phyloP scores from a whole-genome alignment of 2,113 vertebrate genomes.

The Corvus hawaiiensis region DNA sequence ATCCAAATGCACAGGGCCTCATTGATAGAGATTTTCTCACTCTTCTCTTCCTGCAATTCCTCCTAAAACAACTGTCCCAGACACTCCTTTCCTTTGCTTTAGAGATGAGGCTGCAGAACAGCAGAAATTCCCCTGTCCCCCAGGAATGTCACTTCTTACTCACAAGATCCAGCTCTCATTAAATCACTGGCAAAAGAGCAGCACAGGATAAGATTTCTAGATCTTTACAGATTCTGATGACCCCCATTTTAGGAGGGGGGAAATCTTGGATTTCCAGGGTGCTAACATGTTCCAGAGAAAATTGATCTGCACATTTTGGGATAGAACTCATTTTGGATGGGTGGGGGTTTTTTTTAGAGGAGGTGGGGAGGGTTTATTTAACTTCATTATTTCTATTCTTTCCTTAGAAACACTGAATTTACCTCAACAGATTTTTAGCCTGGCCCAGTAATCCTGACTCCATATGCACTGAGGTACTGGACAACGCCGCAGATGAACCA shows the following conservation, averaged over 20 bases:
- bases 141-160: not conserved
- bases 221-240: not conserved
- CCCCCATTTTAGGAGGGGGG: not conserved
- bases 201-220: not conserved
- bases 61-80: not conserved
- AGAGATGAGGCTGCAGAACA: not conserved
- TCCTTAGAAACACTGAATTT: not conserved
- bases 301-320: not conserved
- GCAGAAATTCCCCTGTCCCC: not conserved
- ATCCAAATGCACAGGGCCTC: not conserved
- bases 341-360: rapidly evolving
- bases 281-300: rapidly evolving
- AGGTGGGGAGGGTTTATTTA: not conserved
- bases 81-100: not conserved
- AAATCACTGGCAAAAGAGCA: not conserved
- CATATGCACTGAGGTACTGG: not conserved
- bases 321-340: not conserved
- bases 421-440: not conserved
- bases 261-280: not conserved
- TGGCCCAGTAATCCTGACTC: not conserved
- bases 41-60: not conserved
- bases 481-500: not conserved
- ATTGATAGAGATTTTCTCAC: not conserved
- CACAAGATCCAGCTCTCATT: not conserved
- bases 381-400: not conserved